These are phyloP conservation scores for Porites rus DNA, from an alignment of 92 coral and sea anemone species.

Conservation along the genomic window DNA sequence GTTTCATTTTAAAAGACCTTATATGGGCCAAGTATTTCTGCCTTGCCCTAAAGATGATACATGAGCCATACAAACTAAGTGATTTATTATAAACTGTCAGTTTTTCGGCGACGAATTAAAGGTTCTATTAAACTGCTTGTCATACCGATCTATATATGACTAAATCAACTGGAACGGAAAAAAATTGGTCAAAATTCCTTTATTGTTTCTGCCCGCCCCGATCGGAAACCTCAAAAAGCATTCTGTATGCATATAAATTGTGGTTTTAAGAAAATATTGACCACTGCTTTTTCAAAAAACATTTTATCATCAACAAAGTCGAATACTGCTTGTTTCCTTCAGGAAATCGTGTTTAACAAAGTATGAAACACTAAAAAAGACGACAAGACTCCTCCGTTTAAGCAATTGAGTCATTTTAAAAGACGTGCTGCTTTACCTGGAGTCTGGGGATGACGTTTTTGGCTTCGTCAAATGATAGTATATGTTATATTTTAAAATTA, in stretches of 20 bases:
- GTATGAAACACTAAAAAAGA: not conserved
- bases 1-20: not conserved
- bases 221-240: constrained; percentile 3
- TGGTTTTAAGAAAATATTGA: not conserved
- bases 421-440: not conserved
- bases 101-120: not conserved
- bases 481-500: too few relatives aligned
- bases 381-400: not conserved
- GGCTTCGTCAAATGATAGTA: too few relatives aligned
- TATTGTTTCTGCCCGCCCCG: not conserved
- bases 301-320: constrained; percentile 5
- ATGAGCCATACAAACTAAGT: constrained; percentile 1
- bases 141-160: not conserved
- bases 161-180: constrained; percentile 11
- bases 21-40: not conserved
- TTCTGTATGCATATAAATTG: not conserved
- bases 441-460: not conserved
- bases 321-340: constrained; percentile 9
- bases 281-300: not conserved
- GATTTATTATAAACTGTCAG: not conserved
- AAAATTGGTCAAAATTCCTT: constrained; percentile 9
- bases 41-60: not conserved
- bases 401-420: not conserved
- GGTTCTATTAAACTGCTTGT: not conserved
- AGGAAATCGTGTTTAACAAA: constrained; percentile 23